Base-by-base conservation (phyloP, 1,140 invertebrate genomes). In the Camponotus vicinus region DNA sequence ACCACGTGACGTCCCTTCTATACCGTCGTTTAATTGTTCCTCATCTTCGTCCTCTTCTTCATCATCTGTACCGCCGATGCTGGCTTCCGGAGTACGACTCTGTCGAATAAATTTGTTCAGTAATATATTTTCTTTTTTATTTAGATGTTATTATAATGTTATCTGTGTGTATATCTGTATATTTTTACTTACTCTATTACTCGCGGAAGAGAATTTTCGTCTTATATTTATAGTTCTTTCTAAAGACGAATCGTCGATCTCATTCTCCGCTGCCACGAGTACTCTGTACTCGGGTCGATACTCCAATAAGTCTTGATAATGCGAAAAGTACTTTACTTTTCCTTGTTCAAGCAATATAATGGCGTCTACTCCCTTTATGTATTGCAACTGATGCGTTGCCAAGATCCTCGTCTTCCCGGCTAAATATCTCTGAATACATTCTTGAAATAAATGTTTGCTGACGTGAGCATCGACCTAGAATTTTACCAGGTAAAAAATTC, bases 321-420 rank as follows among this genome's bases (percentile, higher is more conserved):
- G 93, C 0, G 89, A 70, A 40, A 93, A 94, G 1, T 88, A 85
- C 6, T 87, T 76, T 18, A 96, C 91, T 87, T 93, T 95, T 88
- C 97, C 98, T 93, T 98, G 96, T 88, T 98, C 97, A 73, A 98
- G 92, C 18, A 98, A 96, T 57, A 98, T 93, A 88, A 99, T 98
- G 84, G 96, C 96, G 90, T 98, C 97, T 5, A 98, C 98, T 63
- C 96, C 96, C 90, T 97, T 97, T 5, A 99, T 95, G 91, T 98
- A 98, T 92, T 98, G 98, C 73, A 99, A 93, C 93, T 99, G 98
- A 94, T 99, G 98, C 0, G 98, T 99, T 6, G 98, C 97, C 21
- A 99, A 95, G 91, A 99, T 96, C 18, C 97, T 95, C 0, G 97
- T 97, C 87, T 95, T 96, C 0, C 92, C 94, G 8, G 86, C 89